phyloP scores from a whole-genome alignment of 2,113 vertebrate genomes.

The Hippocampus guttulatus region DNA sequence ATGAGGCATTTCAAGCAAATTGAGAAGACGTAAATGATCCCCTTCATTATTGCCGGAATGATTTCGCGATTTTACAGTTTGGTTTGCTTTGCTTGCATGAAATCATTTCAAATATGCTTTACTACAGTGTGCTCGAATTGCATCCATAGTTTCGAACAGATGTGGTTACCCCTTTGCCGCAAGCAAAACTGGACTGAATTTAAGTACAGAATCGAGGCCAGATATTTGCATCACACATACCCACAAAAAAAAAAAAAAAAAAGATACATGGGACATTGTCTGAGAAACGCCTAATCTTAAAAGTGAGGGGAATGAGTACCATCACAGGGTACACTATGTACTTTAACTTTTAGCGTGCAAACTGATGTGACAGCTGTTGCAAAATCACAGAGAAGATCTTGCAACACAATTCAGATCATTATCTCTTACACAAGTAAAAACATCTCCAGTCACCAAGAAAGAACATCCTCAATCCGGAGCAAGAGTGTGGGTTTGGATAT shows the following conservation, averaged over 20 bases:
- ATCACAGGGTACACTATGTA: conserved; percentile 19
- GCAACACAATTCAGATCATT: conserved; percentile 15
- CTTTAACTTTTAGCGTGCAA: background rate
- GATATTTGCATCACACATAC: too few species aligned
- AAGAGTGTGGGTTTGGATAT: background rate
- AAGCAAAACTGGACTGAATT: background rate
- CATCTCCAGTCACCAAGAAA: background rate
- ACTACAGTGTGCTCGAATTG: background rate
- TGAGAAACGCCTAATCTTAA: background rate
- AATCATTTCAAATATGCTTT: background rate
- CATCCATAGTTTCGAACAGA: background rate
- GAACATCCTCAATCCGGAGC: background rate
- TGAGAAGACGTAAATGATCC: background rate
- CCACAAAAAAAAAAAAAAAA: too few species aligned
- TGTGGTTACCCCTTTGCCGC: background rate
- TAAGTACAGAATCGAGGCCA: background rate
- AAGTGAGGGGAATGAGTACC: background rate
- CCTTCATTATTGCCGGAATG: background rate
- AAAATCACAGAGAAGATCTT: conserved; percentile 14
- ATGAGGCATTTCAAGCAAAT: background rate
- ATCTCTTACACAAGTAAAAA: conserved; percentile 28
- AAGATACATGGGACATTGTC: background rate
- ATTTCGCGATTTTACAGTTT: background rate
- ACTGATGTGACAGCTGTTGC: conserved; percentile 14
- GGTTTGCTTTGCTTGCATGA: background rate